phyloP scores from a whole-genome alignment of 1,140 invertebrate genomes.

The Phymastichus coffea region DNA sequence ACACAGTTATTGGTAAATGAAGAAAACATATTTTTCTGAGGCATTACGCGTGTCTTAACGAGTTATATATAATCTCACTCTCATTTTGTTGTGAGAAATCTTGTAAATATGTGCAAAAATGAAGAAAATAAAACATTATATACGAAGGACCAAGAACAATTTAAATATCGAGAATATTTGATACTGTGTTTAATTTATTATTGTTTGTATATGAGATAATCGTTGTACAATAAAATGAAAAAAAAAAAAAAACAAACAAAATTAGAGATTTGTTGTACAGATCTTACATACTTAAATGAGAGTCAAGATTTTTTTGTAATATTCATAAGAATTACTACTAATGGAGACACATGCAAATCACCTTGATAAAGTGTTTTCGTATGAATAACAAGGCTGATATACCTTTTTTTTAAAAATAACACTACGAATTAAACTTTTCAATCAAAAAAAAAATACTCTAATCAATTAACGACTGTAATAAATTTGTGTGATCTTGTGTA shows the following conservation, averaged over 20 bases:
- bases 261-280: slow-evolving; percentile 13
- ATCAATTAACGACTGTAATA: neutral
- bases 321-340: neutral
- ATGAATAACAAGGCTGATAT: neutral
- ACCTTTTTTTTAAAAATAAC: slow-evolving; percentile 5
- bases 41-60: too few relatives aligned
- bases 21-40: slow-evolving; percentile 3
- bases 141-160: slow-evolving; percentile 27
- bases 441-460: neutral
- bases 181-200: slow-evolving; percentile 29
- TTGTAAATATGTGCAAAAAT: slow-evolving; percentile 30
- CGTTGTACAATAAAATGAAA: slow-evolving; percentile 22
- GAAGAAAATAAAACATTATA: slow-evolving; percentile 2
- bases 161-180: slow-evolving; percentile 15
- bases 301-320: slow-evolving; percentile 7
- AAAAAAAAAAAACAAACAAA: slow-evolving; percentile 11
- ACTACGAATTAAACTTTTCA: neutral
- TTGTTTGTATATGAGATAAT: slow-evolving; percentile 30
- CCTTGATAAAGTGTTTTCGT: neutral
- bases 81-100: slow-evolving; percentile 2
- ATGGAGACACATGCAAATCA: neutral
- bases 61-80: slow-evolving; percentile 2
- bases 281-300: neutral
- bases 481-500: too few relatives aligned
- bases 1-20: too few relatives aligned